Conservation (phyloP, 2,888 invertebrate species). For the Tetheella fluctuosa region DNA sequence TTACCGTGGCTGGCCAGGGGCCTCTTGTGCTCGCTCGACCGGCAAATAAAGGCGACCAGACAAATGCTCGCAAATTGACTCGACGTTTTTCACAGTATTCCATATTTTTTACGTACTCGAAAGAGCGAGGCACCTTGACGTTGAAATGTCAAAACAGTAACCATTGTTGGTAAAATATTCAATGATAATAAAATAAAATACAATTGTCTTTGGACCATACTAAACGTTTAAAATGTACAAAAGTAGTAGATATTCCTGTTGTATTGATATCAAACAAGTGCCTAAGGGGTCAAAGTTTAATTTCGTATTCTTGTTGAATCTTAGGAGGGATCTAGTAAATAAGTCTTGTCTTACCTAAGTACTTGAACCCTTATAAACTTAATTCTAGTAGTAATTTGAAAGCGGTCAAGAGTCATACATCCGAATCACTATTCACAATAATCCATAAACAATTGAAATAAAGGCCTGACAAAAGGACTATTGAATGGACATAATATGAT, state of each 20-base stretch:
- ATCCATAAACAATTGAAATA: constrained; percentile 47
- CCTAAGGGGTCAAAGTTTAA: background rate
- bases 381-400: constrained; percentile 21
- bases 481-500: constrained; percentile 36
- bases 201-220: no score
- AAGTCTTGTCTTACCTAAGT: no score
- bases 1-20: constrained; percentile 73
- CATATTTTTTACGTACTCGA: constrained; percentile 58
- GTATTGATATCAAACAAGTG: no score
- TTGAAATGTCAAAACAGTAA: constrained; percentile 36
- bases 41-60: constrained; percentile 82
- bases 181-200: no score
- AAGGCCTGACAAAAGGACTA: constrained; percentile 32
- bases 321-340: no score
- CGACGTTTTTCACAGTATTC: constrained; percentile 77
- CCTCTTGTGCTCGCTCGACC: constrained; percentile 72
- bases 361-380: background rate
- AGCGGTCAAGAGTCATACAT: constrained; percentile 23
- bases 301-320: no score
- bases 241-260: no score
- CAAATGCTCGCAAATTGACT: constrained; percentile 83
- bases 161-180: no score
- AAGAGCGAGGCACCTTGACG: constrained; percentile 40
- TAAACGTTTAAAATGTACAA: no score
- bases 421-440: constrained; percentile 25